Evolutionary conservation across 2,888 invertebrate species (phyloP), one percentile per base, ranked within the genome.

Genomic region (Torymus texanus): DNA sequence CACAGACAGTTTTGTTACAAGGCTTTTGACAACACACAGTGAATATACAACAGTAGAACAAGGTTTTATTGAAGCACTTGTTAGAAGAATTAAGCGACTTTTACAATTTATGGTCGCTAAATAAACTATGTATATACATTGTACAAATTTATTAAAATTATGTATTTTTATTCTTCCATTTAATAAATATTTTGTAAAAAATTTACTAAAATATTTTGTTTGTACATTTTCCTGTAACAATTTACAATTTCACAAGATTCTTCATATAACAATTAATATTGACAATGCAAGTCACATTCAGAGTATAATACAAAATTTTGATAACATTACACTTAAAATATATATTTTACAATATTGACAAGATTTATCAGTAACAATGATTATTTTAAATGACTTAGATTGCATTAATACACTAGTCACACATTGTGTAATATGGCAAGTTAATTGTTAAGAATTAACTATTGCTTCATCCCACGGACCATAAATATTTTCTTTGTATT

Each of bases 381-480:
- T 41, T 41, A 41, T 41, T 41, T 8, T 8, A 41, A 41, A 10
- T 50, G 24, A 62, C 13, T 65, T 65, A 65, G 12, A 65, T 11
- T 50, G 41, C 41, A 50, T 14, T 53, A 21, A 66, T 53, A 66
- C 13, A 29, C 41, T 62, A 62, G 3, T 16, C 50, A n/a, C n/a
- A 16, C 16, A 50, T 14, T 55, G 29, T 55, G 4, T 71, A 21
- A 11, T n/a, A 66, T 41, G 18, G n/a, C 63, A 21, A 58, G 4
- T 67, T 59, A 21, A 51, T 24, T 51, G 50, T 79, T 72, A 84
- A 14, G 84, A 83, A 76, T 83, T 82, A 65, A 90, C 88, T 4
- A 96, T 91, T 13, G 98, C 98, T 88, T 99, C 98, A 90, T 98
- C 98, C 98, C 98, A 99, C 0, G 98, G 98, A 0, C 98, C 98